Evolutionary conservation across 1,140 invertebrate genomes (phyloP), one percentile per base, ranked within the genome.

Genomic region (Caenorhabditis latens): DNA sequence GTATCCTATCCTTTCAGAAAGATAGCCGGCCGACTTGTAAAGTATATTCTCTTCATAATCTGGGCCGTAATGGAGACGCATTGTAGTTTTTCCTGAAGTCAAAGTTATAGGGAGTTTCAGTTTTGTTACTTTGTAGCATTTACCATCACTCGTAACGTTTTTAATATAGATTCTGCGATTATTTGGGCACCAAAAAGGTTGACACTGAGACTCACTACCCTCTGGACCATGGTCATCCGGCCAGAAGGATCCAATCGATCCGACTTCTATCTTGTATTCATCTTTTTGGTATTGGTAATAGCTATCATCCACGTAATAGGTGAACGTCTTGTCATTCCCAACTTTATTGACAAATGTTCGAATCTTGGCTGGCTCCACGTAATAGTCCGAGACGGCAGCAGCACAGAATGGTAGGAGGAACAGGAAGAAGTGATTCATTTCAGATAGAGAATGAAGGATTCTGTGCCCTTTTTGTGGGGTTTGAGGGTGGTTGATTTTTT

Each of bases 201-300:
- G 24, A 46, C 71, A 79, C 6, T n/a, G 46, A 19, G 9, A 9
- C 71, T n/a, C n/a, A n/a, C n/a, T n/a, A 24, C 4, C 13, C n/a
- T 50, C n/a, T 4, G n/a, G n/a, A 24, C 13, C 16, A 50, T 50
- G 24, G 53, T 79, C 71, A 24, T 79, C 71, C 53, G 50, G 46
- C n/a, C 24, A 79, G 14, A 79, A 9, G 46, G 6, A 50, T 79
- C 71, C 71, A 79, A 79, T 79, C 14, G 71, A 79, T 79, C 71
- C 71, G 4, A 46, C 43, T n/a, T 79, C 46, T 11, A 46, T 79
- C 71, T 79, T 79, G 46, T 19, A 79, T 43, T 79, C 53, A 32
- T 79, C 71, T 8, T 43, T 13, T 53, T 79, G 71, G 13, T 6
- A 5, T n/a, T 79, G 71, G 42, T 79, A 16, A 9, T 21, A 79